Percentiles rank a stretch among this genome's conserved stretches.
These are phyloP conservation scores for Macquaria australasica DNA, from an alignment of 2,113 vertebrate genomes.

Conservation along the genomic window DNA sequence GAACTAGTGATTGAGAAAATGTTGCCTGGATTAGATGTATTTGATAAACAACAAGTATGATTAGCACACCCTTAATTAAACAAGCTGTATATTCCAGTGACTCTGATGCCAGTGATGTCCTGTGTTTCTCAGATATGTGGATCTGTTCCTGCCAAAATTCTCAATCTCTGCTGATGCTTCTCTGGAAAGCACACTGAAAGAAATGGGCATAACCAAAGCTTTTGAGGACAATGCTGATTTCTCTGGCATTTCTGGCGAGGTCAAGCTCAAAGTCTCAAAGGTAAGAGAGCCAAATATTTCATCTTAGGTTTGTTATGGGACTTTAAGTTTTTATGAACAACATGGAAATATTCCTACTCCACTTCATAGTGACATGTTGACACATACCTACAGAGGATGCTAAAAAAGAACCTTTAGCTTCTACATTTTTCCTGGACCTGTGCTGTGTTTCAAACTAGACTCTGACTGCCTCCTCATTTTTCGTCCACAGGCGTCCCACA, in stretches of 20 bases:
- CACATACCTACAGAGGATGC: neutral
- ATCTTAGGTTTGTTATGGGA: neutral
- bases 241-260: constrained; percentile 81
- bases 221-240: constrained; percentile 85
- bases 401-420: neutral
- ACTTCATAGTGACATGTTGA: neutral
- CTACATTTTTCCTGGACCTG: neutral
- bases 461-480: neutral
- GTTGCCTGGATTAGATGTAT: neutral
- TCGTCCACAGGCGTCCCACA: constrained; percentile 83
- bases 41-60: neutral
- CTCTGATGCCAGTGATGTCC: neutral
- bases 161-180: constrained; percentile 81
- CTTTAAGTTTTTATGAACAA: neutral
- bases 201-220: constrained; percentile 84
- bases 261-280: constrained; percentile 84
- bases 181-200: constrained; percentile 76
- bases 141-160: constrained; percentile 85
- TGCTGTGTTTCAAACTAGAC: neutral
- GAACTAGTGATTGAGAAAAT: neutral
- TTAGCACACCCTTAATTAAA: neutral
- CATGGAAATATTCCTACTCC: neutral
- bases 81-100: neutral
- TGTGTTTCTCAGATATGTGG: constrained; percentile 74
- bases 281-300: constrained; percentile 70